These are phyloP conservation scores for Bagarius yarrelli DNA, from an alignment of 2,113 vertebrate species.

Conservation along the genomic window DNA sequence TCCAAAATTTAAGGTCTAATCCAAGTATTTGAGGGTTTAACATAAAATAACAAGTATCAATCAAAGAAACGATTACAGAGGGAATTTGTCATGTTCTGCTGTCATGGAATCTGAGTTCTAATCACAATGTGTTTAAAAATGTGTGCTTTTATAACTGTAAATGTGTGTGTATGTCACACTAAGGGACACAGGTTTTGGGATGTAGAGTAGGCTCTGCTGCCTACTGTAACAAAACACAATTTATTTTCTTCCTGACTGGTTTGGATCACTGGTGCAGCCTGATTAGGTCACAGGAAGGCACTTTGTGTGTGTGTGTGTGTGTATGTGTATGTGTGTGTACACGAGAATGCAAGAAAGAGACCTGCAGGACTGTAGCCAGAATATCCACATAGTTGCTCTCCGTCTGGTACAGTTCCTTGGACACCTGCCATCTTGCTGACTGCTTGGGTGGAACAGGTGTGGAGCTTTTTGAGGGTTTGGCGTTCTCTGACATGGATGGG, in stretches of 20 bases:
- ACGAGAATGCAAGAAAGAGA: slow-evolving; percentile 55
- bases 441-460: slow-evolving; percentile 82
- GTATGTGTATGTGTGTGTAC: slow-evolving; percentile 3
- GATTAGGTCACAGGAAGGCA: slow-evolving; percentile 57
- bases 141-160: not conserved
- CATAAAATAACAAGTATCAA: too few species aligned
- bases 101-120: slow-evolving; percentile 15
- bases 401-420: slow-evolving; percentile 97
- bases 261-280: slow-evolving; percentile 55
- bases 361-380: slow-evolving; percentile 90
- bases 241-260: slow-evolving; percentile 61
- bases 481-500: slow-evolving; percentile 65
- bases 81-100: not conserved
- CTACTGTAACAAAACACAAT: slow-evolving; percentile 44
- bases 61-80: too few species aligned
- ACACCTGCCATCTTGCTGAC: slow-evolving; percentile 97
- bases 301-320: slow-evolving; percentile 19
- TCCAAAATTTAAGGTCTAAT: not conserved
- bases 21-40: too few species aligned
- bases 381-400: slow-evolving; percentile 99
- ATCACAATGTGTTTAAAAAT: not conserved
- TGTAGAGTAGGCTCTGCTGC: slow-evolving; percentile 37
- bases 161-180: not conserved
- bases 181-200: slow-evolving; percentile 31
- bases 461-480: slow-evolving; percentile 82